phyloP scores from a whole-genome alignment of 2,113 vertebrate species.

The Dermatemys mawii region DNA sequence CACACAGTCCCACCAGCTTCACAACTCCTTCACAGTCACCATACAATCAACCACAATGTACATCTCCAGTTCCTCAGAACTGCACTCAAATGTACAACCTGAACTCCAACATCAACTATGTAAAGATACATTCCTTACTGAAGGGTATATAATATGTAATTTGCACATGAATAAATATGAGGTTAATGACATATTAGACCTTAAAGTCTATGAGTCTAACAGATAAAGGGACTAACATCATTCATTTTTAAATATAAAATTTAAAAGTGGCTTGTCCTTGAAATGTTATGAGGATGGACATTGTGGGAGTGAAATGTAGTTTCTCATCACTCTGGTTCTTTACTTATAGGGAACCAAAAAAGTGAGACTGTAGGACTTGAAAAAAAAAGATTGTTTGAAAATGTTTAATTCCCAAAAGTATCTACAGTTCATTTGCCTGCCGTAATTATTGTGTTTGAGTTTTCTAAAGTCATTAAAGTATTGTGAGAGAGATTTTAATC shows the following conservation, averaged over 20 bases:
- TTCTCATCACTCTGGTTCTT: neutral
- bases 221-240: neutral
- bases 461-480: neutral
- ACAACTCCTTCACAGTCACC: neutral
- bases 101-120: neutral
- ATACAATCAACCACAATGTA: neutral
- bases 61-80: neutral
- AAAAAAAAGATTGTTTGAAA: neutral
- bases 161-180: neutral
- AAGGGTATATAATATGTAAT: neutral
- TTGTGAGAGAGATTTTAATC: neutral
- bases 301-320: neutral
- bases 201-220: neutral
- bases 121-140: neutral
- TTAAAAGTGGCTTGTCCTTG: neutral
- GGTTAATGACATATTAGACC: neutral
- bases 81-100: neutral
- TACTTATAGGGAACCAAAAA: neutral
- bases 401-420: neutral
- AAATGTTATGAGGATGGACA: neutral
- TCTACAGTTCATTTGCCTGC: neutral
- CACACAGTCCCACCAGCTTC: neutral
- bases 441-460: neutral
- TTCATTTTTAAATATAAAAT: neutral
- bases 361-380: neutral